A percentile compares a stretch with the other conserved stretches of the same genome.
These are phyloP conservation scores for Azorinus chamasolen DNA, from an alignment of 2,888 invertebrate genomes.

Conservation along the genomic window DNA sequence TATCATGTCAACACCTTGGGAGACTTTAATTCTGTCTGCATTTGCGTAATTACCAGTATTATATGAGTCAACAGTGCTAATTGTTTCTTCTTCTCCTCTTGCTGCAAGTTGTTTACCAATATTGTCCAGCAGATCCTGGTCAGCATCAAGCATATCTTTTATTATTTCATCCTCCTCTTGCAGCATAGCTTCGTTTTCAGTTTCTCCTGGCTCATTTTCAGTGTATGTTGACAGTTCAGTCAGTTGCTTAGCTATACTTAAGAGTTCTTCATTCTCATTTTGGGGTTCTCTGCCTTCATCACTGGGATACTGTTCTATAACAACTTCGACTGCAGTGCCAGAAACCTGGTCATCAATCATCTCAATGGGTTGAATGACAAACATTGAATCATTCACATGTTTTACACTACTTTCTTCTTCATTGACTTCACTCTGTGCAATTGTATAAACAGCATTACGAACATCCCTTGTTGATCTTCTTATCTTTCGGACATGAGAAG, in stretches of 20 bases:
- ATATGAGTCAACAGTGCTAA: background rate
- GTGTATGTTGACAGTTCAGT: constrained; percentile 57
- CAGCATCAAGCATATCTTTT: constrained; percentile 59
- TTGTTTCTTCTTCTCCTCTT: background rate
- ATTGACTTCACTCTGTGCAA: background rate
- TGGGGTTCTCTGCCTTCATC: constrained; percentile 23
- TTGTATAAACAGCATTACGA: background rate
- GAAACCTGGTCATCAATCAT: background rate
- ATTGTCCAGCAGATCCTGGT: constrained; percentile 50
- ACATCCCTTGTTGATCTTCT: background rate
- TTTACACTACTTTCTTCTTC: background rate
- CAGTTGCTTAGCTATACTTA: constrained; percentile 58
- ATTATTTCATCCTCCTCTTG: constrained; percentile 61
- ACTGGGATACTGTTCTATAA: constrained; percentile 17
- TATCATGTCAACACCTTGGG: background rate
- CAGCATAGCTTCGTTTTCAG: background rate
- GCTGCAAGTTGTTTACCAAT: constrained; percentile 16
- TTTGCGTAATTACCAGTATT: no score
- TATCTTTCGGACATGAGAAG: background rate
- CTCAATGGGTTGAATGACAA: background rate
- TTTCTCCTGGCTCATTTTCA: constrained; percentile 7
- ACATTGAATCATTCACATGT: constrained; percentile 1
- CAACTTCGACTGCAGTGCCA: constrained; percentile 3
- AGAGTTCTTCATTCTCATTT: constrained; percentile 53
- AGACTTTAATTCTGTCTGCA: no score